Evolutionary conservation across 2,888 invertebrate species (phyloP).

Genomic region (Acronicta psi): DNA sequence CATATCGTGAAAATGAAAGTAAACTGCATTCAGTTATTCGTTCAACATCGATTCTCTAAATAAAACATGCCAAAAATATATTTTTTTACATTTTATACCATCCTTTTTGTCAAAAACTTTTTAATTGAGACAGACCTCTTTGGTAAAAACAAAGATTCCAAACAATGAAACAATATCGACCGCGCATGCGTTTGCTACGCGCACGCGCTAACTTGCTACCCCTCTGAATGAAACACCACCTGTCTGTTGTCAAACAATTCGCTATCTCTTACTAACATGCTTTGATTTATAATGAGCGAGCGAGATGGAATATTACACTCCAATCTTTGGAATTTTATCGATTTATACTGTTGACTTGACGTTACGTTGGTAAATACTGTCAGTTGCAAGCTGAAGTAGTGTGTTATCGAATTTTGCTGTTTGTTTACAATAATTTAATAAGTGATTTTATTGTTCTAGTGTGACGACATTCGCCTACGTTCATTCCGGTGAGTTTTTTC

Average conservation of each 20-base stretch:
- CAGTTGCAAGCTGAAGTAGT: slow-evolving; percentile 14
- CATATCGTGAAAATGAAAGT: too few relatives aligned
- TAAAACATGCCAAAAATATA: too few relatives aligned
- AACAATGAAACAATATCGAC: slow-evolving; percentile 35
- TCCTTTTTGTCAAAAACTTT: too few relatives aligned
- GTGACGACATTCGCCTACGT: slow-evolving; percentile 2
- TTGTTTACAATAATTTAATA: slow-evolving; percentile 53
- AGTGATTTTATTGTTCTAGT: slow-evolving; percentile 41
- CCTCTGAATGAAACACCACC: slow-evolving; percentile 24
- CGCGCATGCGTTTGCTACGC: slow-evolving; percentile 43
- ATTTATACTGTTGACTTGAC: background rate
- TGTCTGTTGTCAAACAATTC: slow-evolving; percentile 20
- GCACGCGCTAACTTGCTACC: slow-evolving; percentile 48
- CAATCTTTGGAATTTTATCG: slow-evolving; percentile 3
- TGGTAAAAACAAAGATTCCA: slow-evolving; percentile 5
- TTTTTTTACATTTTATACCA: too few relatives aligned
- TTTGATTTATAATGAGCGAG: background rate
- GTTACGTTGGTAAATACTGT: slow-evolving; percentile 9
- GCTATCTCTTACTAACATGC: slow-evolving; percentile 18
- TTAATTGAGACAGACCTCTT: background rate
- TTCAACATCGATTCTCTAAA: too few relatives aligned
- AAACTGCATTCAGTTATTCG: too few relatives aligned
- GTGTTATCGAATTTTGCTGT: slow-evolving; percentile 33
- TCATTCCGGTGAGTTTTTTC: slow-evolving; percentile 33
- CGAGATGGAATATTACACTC: slow-evolving; percentile 1